Base-by-base conservation (phyloP, 2,888 invertebrate species). In the Geophilus truncorum region DNA sequence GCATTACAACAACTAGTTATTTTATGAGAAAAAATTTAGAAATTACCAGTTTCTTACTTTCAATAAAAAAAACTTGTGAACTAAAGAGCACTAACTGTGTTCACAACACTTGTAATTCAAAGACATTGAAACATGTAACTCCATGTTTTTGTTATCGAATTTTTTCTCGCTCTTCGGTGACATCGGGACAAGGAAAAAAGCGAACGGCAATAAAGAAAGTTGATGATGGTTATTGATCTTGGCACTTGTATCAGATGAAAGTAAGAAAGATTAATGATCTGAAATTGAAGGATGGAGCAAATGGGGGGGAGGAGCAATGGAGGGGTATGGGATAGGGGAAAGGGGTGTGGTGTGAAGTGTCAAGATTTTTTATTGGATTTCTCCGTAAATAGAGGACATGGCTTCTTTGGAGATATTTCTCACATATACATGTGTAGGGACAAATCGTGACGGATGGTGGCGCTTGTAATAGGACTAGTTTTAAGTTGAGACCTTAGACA, bases 181-280 rank as follows among this genome's bases (percentile, higher is more conserved):
- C 62, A 25, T 15, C n/a, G 18, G 1, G n/a, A 15, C 9, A 25
- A 23, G 62, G 25, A 62, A 62, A 62, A 62, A 3, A 6, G 15
- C n/a, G n/a, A 45, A 62, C 15, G 62, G 21, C 62, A 62, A 62
- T 62, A 25, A 62, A 62, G 62, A 62, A 62, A 62, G 62, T 62
- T 62, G 62, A 62, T 62, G 62, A 62, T 25, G 62, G 62, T 25
- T 62, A 62, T 62, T 62, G 62, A 62, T 62, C 62, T 62, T 62
- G 62, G 62, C 28, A 62, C 62, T 62, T 25, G 62, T 23, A 62
- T 62, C 62, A 62, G 62, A 62, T 62, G 62, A 62, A 28, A 62
- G 62, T 62, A 25, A 62, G 62, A 62, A 62, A 62, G 62, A 62
- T 62, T 62, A 62, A 62, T 62, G 62, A 62, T 15, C 12, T 62